phyloP scores from a whole-genome alignment of 2,113 vertebrate species.

The Salvelinus alpinus region DNA sequence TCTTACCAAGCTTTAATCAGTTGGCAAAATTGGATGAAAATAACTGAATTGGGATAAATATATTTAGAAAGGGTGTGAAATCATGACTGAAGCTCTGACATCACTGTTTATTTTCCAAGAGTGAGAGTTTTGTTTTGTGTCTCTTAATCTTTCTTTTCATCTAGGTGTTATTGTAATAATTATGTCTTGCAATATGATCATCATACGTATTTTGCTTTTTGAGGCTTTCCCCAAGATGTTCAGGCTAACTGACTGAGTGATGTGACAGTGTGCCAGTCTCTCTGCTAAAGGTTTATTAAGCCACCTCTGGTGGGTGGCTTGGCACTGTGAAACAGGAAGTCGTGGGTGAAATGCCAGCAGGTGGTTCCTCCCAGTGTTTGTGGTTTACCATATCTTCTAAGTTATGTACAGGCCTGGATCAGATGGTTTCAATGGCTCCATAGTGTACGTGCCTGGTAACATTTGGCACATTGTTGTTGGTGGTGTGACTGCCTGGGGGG shows the following conservation, averaged over 20 bases:
- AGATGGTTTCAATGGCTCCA: conserved; percentile 29
- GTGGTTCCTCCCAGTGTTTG: conserved; percentile 3
- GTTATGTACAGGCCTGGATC: conserved; percentile 11
- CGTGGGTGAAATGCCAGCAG: conserved; percentile 49
- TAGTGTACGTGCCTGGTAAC: not conserved
- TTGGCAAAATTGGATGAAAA: conserved; percentile 38
- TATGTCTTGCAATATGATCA: not conserved
- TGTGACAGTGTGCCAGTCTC: not conserved
- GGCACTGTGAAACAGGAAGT: conserved; percentile 54
- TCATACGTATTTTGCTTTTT: not conserved
- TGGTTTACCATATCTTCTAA: not conserved
- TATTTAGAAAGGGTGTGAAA: conserved; percentile 30
- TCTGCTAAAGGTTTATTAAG: not conserved
- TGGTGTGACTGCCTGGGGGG: not conserved
- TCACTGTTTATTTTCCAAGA: conserved; percentile 19
- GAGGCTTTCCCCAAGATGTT: not conserved
- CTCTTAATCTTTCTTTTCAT: not conserved
- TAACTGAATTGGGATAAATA: conserved; percentile 20
- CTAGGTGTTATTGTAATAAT: too few relatives aligned
- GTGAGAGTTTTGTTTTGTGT: not conserved
- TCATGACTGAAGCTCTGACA: conserved; percentile 8
- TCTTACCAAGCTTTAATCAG: conserved; percentile 46
- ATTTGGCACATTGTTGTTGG: not conserved
- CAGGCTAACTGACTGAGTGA: not conserved
- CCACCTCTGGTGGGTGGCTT: conserved; percentile 37